phyloP scores from a whole-genome alignment of 53 echinoderm and acorn worm species.

The Holothuria scabra region DNA sequence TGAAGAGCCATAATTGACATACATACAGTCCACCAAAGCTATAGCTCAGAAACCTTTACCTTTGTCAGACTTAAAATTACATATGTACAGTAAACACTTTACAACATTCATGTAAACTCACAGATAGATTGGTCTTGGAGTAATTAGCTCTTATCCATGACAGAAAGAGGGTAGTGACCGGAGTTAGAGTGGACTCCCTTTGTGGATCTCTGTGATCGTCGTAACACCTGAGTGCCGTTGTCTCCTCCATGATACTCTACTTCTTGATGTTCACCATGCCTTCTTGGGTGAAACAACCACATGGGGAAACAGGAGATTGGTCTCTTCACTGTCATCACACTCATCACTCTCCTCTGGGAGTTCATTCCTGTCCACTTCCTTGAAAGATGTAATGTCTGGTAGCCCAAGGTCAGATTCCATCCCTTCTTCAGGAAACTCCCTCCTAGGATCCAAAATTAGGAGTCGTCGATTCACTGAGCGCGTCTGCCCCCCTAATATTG shows the following conservation, averaged over 20 bases:
- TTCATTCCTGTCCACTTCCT: not conserved
- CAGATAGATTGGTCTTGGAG: no score
- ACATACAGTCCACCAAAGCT: no score
- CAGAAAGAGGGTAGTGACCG: not conserved
- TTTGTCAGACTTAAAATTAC: no score
- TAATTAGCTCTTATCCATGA: not conserved
- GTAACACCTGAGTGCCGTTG: not conserved
- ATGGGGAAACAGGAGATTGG: no score
- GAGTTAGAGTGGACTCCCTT: not conserved
- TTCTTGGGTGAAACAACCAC: not conserved
- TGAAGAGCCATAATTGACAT: no score
- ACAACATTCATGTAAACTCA: no score
- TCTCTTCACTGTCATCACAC: not conserved
- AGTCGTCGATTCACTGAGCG: conserved; percentile 38
- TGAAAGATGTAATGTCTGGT: not conserved
- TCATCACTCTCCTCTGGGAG: not conserved
- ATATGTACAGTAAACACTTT: no score
- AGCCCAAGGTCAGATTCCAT: not conserved
- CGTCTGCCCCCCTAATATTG: conserved; percentile 6
- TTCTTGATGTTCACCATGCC: not conserved
- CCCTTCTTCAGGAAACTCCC: not conserved
- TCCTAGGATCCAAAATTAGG: not conserved
- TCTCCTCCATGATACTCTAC: not conserved
- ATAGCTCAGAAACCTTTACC: no score
- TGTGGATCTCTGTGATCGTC: not conserved